These are phyloP conservation scores for Bujurquina vittata DNA, from an alignment of 2,113 vertebrate species.

Conservation along the genomic window DNA sequence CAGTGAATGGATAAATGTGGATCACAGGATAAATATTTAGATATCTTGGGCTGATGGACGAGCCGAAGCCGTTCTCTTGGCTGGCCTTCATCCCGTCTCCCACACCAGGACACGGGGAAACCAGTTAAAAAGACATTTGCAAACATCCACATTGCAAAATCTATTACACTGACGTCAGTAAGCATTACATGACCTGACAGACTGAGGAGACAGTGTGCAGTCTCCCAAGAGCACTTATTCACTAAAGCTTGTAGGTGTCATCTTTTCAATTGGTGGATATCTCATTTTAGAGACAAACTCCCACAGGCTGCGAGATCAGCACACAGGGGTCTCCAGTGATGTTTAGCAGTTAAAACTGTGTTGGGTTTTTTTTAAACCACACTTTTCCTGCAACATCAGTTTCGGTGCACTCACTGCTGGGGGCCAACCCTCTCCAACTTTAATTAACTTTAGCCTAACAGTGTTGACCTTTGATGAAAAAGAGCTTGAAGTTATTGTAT, in stretches of 20 bases:
- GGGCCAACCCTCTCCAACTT: not conserved
- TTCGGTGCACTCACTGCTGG: not conserved
- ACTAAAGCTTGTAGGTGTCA: slow-evolving; percentile 56
- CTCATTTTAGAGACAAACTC: slow-evolving; percentile 51
- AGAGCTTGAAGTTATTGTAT: not conserved
- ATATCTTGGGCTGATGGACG: slow-evolving; percentile 69
- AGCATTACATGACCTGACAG: slow-evolving; percentile 26
- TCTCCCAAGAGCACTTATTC: slow-evolving; percentile 45
- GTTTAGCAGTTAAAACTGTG: not conserved
- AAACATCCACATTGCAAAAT: slow-evolving; percentile 61
- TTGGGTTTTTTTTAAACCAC: not conserved
- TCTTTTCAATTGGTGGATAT: slow-evolving; percentile 53
- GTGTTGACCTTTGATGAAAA: not conserved
- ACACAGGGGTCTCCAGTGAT: not conserved
- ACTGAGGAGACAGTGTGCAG: slow-evolving; percentile 54
- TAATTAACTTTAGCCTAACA: not conserved
- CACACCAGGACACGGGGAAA: slow-evolving; percentile 55
- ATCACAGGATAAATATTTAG: slow-evolving; percentile 78
- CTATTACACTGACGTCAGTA: slow-evolving; percentile 42
- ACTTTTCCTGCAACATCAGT: not conserved
- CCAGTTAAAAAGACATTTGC: slow-evolving; percentile 63
- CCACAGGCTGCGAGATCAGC: slow-evolving; percentile 20
- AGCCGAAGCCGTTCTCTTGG: slow-evolving; percentile 39
- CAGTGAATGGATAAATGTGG: slow-evolving; percentile 67
- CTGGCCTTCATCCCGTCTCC: slow-evolving; percentile 39